Evolutionary conservation across 2,113 vertebrate genomes (phyloP), one percentile per base, ranked within the genome.

Genomic region (Orcinus orca): DNA sequence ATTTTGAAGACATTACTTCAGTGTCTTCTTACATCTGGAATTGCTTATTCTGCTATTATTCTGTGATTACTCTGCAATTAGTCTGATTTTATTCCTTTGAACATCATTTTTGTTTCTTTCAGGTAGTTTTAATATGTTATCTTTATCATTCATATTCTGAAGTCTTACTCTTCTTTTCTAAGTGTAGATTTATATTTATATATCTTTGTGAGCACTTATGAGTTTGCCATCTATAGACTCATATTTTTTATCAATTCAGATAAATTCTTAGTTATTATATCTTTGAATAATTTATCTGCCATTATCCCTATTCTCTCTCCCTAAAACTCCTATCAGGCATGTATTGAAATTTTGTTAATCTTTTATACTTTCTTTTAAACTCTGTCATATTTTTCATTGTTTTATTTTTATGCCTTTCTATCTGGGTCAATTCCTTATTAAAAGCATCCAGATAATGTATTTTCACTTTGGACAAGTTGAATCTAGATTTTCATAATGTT

Each of bases 71-170:
- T 96, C 15, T 93, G 15, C 25, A 89, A 68, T 91, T 89, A 96
- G 31, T 33, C 20, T 96, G 60, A 81, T 77, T 91, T 83, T 10
- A 25, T 65, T 95, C 23, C 77, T 93, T 82, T 62, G 14, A 67
- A 62, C 73, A 60, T 81, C 58, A 36, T 68, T 68, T 67, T 71
- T 31, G 3, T 91, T 60, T 95, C n/a, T 92, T 55, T 67, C 21
- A 31, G 6, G 9, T 97, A 62, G 12, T 85, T 97, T 67, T 73
- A 68, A 83, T 77, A 76, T 65, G 82, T 95, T 83, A 36, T 88
- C 6, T 38, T 77, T 92, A 67, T 36, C 17, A 29, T 63, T 91
- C 14, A 68, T 41, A 26, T 1, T 44, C 0, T 76, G 18, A 38
- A 31, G 1, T 77, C 88, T 68, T 5, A 44, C 2, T n/a, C 2